These are phyloP conservation scores for Poecilia wingei DNA, from an alignment of 2,797 vertebrate genomes.

Conservation along the genomic window DNA sequence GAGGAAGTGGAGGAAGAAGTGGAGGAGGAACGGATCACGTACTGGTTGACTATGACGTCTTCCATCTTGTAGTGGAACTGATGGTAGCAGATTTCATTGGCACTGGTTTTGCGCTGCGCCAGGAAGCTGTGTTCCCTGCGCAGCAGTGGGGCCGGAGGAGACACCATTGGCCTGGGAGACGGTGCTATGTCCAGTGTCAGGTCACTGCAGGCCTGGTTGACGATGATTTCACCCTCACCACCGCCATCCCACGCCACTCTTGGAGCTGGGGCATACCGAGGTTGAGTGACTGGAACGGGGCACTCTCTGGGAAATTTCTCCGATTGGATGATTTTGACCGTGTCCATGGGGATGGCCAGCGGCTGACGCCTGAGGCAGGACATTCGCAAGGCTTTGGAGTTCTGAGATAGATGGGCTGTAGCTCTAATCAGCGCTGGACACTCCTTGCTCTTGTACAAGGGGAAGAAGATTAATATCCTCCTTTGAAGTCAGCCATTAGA, in stretches of 20 bases:
- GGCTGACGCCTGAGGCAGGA: constrained; percentile 97
- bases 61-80: constrained; percentile 96
- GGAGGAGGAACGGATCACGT: constrained; percentile 88
- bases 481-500: constrained; percentile 80
- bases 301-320: constrained; percentile 96
- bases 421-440: constrained; percentile 46
- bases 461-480: constrained; percentile 29
- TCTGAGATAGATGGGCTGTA: constrained; percentile 40
- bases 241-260: constrained; percentile 94
- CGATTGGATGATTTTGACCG: constrained; percentile 96
- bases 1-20: constrained; percentile 78
- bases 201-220: constrained; percentile 96
- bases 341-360: constrained; percentile 98
- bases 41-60: constrained; percentile 97
- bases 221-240: constrained; percentile 95
- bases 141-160: constrained; percentile 76
- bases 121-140: constrained; percentile 85
- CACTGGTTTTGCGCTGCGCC: constrained; percentile 86
- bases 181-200: constrained; percentile 85
- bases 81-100: constrained; percentile 92
- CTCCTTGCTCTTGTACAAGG: constrained; percentile 35
- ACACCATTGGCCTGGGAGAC: constrained; percentile 77
- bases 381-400: constrained; percentile 79
- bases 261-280: constrained; percentile 87
- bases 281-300: constrained; percentile 86